phyloP scores from a whole-genome alignment of 2,113 vertebrate species.

The Columba janthina region DNA sequence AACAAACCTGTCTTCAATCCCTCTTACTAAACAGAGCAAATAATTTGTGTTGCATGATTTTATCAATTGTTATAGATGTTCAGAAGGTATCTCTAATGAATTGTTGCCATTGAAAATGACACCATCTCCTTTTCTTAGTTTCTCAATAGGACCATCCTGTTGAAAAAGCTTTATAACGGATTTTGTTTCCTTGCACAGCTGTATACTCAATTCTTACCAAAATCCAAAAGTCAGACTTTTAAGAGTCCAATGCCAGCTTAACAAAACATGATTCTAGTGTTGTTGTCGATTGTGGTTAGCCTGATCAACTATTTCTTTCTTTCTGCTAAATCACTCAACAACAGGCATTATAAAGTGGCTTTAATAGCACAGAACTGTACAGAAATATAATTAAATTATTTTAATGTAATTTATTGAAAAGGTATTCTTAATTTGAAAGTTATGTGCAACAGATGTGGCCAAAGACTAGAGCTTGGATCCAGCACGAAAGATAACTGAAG shows the following conservation, averaged over 20 bases:
- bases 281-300: not conserved
- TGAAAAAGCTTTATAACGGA: not conserved
- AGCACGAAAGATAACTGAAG: not conserved
- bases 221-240: not conserved
- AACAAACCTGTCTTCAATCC: not conserved
- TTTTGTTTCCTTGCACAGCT: not conserved
- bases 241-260: not conserved
- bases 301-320: not conserved
- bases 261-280: accelerated
- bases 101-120: not conserved
- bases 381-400: not conserved
- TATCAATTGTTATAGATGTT: not conserved
- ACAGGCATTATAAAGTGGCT: not conserved
- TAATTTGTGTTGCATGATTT: not conserved
- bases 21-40: not conserved
- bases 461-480: not conserved
- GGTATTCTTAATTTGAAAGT: not conserved
- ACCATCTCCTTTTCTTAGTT: not conserved
- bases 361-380: not conserved
- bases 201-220: not conserved
- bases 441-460: not conserved
- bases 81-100: not conserved
- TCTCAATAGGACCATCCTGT: not conserved
- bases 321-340: not conserved
- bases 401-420: not conserved